Conservation (phyloP, 2,797 vertebrate species). For the Sciaenops ocellatus region DNA sequence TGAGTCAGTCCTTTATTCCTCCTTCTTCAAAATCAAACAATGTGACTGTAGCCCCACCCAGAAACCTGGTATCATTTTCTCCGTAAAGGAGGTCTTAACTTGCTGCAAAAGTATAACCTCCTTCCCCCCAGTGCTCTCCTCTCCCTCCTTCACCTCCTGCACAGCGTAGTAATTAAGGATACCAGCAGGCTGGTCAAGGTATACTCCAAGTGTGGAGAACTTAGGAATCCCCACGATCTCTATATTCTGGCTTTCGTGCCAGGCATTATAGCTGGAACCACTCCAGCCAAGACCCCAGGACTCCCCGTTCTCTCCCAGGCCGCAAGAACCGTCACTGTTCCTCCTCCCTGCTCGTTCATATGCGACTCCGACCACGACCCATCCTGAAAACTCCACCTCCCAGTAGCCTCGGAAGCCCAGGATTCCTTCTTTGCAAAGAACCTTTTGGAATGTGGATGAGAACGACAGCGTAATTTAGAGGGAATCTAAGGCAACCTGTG, state of each 20-base stretch:
- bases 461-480: slow-evolving; percentile 18
- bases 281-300: slow-evolving; percentile 83
- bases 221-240: slow-evolving; percentile 55
- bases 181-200: slow-evolving; percentile 81
- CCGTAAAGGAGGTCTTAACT: slow-evolving; percentile 65
- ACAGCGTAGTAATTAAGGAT: slow-evolving; percentile 78
- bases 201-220: slow-evolving; percentile 66
- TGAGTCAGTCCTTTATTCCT: slow-evolving; percentile 51
- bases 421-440: slow-evolving; percentile 79
- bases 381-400: slow-evolving; percentile 76
- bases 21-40: slow-evolving; percentile 64
- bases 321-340: slow-evolving; percentile 68
- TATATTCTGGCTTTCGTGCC: slow-evolving; percentile 62
- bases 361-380: slow-evolving; percentile 71
- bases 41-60: slow-evolving; percentile 75
- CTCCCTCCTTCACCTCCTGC: slow-evolving; percentile 63
- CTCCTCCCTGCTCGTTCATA: slow-evolving; percentile 73
- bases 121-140: slow-evolving; percentile 44
- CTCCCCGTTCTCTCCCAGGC: slow-evolving; percentile 80
- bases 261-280: slow-evolving; percentile 73
- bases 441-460: slow-evolving; percentile 55
- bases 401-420: slow-evolving; percentile 77
- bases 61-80: slow-evolving; percentile 79
- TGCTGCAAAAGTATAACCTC: slow-evolving; percentile 74
- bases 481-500: slow-evolving; percentile 15